Evolutionary conservation across 2,888 invertebrate genomes (phyloP), one percentile per base, ranked within the genome.

Genomic region (Platycnemis pennipes): DNA sequence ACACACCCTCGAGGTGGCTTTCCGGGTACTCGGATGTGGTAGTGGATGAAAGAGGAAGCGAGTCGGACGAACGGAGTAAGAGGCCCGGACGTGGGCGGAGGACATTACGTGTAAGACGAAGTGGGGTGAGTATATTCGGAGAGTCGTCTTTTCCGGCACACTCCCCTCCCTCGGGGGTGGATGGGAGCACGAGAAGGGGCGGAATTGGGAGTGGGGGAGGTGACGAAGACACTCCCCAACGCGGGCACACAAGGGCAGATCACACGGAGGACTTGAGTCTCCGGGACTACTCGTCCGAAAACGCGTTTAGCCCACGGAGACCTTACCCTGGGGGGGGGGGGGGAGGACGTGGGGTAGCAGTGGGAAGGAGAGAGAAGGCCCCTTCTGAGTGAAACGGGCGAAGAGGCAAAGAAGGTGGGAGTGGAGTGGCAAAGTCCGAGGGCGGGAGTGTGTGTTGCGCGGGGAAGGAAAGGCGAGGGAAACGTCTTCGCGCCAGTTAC

Each of bases 271-370:
- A 77, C 88, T 31, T 88, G 88, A 26, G 88, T 89, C 56, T 63
- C 91, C 44, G 26, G 91, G 63, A 26, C 44, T 63, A 91, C 42
- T 91, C 91, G 63, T 91, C 91, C 91, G 91, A 91, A 91, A 91
- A 91, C 91, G 91, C 91, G 91, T 91, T 91, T 91, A 63, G 63
- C 42, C 89, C 53, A 11, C 89, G 89, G 69, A 63, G 91, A 42
- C 91, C 26, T 3, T 42, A 3, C 37, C 1, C 86, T 26, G 86
- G 19, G 31, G 26, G 42, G n/a, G 56, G 53, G 56, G 89, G 37
- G 53, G 46, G 44, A 45, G n/a, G 49, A 49, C 2, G 5, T n/a
- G 53, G 53, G 53, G 53, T 1, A 19, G 53, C 2, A 46, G 88
- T n/a, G 49, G 46, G 46, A 1, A 3, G 88, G 88, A 44, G 87